A percentile compares a stretch with the other conserved stretches of the same genome.
These are phyloP conservation scores for Nettapus auritus DNA, from an alignment of 2,113 vertebrate genomes.

Conservation along the genomic window DNA sequence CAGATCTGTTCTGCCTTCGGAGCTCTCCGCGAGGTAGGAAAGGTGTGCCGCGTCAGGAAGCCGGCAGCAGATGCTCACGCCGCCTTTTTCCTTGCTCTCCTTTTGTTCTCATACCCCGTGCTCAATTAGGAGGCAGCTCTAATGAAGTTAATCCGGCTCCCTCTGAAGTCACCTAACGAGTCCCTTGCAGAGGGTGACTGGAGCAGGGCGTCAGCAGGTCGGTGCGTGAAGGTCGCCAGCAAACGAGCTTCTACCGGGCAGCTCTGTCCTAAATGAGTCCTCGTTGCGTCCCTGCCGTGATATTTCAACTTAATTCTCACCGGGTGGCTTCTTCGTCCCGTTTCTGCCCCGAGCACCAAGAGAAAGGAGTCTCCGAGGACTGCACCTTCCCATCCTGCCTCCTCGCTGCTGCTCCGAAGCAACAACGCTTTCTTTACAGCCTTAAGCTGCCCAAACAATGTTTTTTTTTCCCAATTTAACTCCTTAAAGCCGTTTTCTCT, in stretches of 20 bases:
- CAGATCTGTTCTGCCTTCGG: neutral
- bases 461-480: neutral
- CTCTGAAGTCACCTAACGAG: neutral
- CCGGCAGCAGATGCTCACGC: neutral
- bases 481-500: neutral
- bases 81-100: neutral
- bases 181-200: neutral
- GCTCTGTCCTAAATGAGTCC: neutral
- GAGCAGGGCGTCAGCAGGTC: neutral
- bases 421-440: neutral
- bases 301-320: neutral
- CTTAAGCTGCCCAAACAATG: neutral
- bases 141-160: neutral
- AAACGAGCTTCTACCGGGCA: neutral
- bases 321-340: neutral
- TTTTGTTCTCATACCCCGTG: neutral
- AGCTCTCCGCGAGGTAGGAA: neutral
- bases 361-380: neutral
- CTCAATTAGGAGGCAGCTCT: neutral
- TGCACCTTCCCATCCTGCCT: neutral
- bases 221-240: neutral
- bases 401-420: neutral
- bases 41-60: neutral
- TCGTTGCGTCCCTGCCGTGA: accelerated
- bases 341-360: neutral